A percentile compares a stretch with the other conserved stretches of the same genome.
Conservation (phyloP, 64 coral and sea anemone species). For the Montipora foliosa region DNA sequence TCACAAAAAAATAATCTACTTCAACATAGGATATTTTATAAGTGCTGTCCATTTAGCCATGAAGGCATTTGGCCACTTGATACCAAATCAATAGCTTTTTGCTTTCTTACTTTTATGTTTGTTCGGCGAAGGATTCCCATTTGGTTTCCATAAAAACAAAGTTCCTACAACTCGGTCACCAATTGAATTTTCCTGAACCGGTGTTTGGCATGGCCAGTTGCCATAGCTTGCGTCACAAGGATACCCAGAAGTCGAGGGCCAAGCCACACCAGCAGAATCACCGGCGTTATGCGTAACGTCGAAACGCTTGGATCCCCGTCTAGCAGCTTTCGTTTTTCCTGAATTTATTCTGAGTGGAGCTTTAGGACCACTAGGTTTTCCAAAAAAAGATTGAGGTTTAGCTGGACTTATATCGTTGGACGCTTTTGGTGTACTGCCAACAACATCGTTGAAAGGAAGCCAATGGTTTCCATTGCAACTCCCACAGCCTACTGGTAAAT, state of each 20-base stretch:
- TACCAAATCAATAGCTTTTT: background rate
- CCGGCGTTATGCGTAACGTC: background rate
- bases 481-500: background rate
- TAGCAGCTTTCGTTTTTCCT: background rate
- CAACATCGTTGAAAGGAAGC: background rate
- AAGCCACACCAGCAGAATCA: background rate
- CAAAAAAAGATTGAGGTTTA: background rate
- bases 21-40: too few species aligned
- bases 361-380: background rate
- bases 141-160: slow-evolving; percentile 19
- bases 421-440: background rate
- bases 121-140: background rate
- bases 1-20: too few species aligned
- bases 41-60: too few species aligned
- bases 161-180: slow-evolving; percentile 8
- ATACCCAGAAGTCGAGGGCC: background rate
- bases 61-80: too few species aligned
- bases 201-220: slow-evolving; percentile 13
- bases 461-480: background rate
- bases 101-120: background rate
- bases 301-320: background rate
- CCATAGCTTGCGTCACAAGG: slow-evolving; percentile 19
- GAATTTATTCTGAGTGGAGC: background rate
- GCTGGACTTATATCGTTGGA: background rate
- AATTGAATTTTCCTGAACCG: background rate